Base-by-base conservation (phyloP, 2,888 invertebrate genomes). In the Cecidostiba fungosa region DNA sequence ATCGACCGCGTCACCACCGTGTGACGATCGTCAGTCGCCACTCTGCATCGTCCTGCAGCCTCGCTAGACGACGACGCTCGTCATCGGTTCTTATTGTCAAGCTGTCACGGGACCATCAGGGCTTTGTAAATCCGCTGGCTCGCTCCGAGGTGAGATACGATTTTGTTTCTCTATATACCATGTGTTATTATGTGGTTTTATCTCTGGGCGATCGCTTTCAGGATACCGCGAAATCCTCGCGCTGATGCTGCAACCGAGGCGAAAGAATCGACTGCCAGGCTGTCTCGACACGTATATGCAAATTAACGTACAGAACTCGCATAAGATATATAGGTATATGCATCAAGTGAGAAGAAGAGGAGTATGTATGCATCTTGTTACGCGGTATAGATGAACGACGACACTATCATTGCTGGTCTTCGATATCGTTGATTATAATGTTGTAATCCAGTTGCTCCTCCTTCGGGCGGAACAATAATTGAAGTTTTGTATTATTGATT, bases 1-100 rank as follows among this genome's bases (percentile, higher is more conserved):
- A 96, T 98, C 90, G 98, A 98, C 94, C 96, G 97, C 88, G 97
- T 98, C 92, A 98, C 97, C 92, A 98, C 98, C 89, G 97, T 98
- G 95, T 98, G 97, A 97, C 96, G 94, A 92, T 80, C 59, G 77
- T 59, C 79, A 6, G 12, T 39, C 72, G n/a, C 10, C 8, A 10
- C 39, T 39, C n/a, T n/a, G n/a, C n/a, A n/a, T n/a, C 23, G 3
- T 12, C 12, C n/a, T 32, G 26, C 12, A 6, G 74, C 43, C 39
- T 36, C 39, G n/a, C 14, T 32, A n/a, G n/a, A n/a, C 43, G 10
- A 10, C 39, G 76, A 26, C 43, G 3, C 10, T 14, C 76, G 74
- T 12, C 29, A n/a, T 32, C 3, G 4, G 62, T 19, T 59, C 3
- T 1, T 1, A 1, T 23, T 23, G 59, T n/a, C 59, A 23, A 59